Percentiles rank a stretch among this genome's conserved stretches.
These are phyloP conservation scores for Neodiprion fabricii DNA, from an alignment of 1,140 invertebrate species.

Conservation along the genomic window DNA sequence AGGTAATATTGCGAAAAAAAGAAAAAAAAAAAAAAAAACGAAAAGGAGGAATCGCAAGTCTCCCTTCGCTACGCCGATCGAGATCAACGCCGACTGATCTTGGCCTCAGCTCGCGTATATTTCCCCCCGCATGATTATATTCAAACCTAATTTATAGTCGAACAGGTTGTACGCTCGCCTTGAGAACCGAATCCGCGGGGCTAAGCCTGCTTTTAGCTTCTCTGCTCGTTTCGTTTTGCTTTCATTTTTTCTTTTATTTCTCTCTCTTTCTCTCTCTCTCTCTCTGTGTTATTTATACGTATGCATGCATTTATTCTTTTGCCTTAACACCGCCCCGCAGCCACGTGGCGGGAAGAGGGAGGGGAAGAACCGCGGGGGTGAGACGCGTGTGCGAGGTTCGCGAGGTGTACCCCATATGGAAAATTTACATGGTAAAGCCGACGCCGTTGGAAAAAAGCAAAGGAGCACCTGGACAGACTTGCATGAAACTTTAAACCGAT, in stretches of 20 bases:
- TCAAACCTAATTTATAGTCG: slow-evolving; percentile 2
- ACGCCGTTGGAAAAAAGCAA: neutral
- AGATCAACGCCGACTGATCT: no score
- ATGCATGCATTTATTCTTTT: neutral
- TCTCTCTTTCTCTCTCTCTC: neutral
- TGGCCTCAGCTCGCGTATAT: neutral
- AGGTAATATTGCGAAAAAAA: neutral
- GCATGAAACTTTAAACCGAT: neutral
- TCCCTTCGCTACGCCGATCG: no score
- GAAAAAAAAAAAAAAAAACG: no score
- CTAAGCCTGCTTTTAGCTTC: neutral
- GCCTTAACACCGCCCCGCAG: neutral
- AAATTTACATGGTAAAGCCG: slow-evolving; percentile 7
- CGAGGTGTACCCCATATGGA: slow-evolving; percentile 1
- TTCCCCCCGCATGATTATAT: neutral
- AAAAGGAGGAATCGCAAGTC: no score
- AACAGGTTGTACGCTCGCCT: neutral
- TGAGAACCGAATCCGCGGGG: neutral
- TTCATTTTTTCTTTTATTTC: no score
- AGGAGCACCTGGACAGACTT: slow-evolving; percentile 3
- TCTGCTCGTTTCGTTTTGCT: no score
- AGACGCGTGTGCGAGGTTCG: neutral
- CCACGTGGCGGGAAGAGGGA: neutral
- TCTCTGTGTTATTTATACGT: neutral
- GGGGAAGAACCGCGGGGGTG: neutral